Evolutionary conservation across 2,113 vertebrate genomes (phyloP), one percentile per base, ranked within the genome.

Genomic region (Ibidorhyncha struthersii): DNA sequence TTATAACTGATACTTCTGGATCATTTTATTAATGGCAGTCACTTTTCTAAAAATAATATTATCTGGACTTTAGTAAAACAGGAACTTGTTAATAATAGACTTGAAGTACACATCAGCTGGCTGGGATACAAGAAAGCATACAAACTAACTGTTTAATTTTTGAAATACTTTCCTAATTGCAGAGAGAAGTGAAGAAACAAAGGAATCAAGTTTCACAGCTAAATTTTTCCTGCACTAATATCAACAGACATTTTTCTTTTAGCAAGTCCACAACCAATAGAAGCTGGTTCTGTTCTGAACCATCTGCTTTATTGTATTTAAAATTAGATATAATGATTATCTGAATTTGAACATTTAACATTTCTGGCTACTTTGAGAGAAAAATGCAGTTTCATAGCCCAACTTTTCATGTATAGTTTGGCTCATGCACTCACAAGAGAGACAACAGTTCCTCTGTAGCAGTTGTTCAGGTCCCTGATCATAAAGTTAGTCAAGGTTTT

Each of bases 231-330:
- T 94, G 13, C 52, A 34, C 14, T 58, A 25, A 4, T 38, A 82
- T 58, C 38, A 58, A 71, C 47, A 65, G 59, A 49, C 2, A n/a
- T 81, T 77, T 91, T 81, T 66, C 29, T 96, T 93, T 63, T 34
- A 89, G 12, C 20, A 86, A 89, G 52, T 71, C 65, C 82, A 63
- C 30, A 63, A 27, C 27, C 8, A 73, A 80, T 86, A 83, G 40
- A 94, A 90, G 77, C 12, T 81, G 16, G 4, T 84, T 94, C 70
- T 92, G 38, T 74, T 86, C 63, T 81, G 59, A 94, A 70, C 66
- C 74, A 95, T 80, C 85, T 90, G 95, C 47, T 84, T 91, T 89
- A 91, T 84, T 93, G 86, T 83, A 78, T 72, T 85, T 95, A 59
- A 86, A 96, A 93, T 89, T 92, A 36, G 10, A 81, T 38, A 81